These are phyloP conservation scores for Papilio gigon DNA, from an alignment of 2,888 invertebrate species.

Conservation along the genomic window DNA sequence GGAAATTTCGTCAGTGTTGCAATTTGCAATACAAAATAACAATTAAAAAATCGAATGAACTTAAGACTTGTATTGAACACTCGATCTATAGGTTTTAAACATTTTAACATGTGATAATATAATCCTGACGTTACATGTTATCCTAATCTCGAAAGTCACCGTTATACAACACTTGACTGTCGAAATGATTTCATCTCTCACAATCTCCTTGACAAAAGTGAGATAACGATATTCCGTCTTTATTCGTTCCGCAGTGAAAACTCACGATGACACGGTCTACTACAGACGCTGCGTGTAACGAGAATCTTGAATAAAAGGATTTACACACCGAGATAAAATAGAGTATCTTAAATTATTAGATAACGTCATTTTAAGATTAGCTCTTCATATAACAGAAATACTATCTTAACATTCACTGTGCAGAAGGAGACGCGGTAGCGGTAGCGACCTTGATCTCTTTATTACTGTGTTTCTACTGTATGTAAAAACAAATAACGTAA, in stretches of 20 bases:
- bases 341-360: slow-evolving; percentile 9
- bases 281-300: background rate
- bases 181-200: background rate
- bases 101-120: too few relatives aligned
- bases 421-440: slow-evolving; percentile 1
- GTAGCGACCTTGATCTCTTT: background rate
- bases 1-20: too few relatives aligned
- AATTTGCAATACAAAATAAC: too few relatives aligned
- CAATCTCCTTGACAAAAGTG: background rate
- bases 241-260: background rate
- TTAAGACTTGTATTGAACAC: too few relatives aligned
- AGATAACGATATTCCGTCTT: background rate
- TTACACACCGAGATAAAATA: slow-evolving; percentile 5
- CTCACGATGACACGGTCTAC: background rate
- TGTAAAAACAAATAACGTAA: background rate
- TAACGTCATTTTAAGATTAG: slow-evolving; percentile 10
- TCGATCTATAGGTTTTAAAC: too few relatives aligned
- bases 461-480: background rate
- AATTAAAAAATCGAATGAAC: too few relatives aligned
- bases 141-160: too few relatives aligned
- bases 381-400: slow-evolving; percentile 6
- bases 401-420: slow-evolving; percentile 7
- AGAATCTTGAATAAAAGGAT: background rate
- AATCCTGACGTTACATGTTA: too few relatives aligned
- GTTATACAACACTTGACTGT: too few relatives aligned